A percentile compares a stretch with the other conserved stretches of the same genome.
Evolutionary conservation across 2,113 vertebrate species (phyloP).

Genomic region (Entomyzon cyanotis): DNA sequence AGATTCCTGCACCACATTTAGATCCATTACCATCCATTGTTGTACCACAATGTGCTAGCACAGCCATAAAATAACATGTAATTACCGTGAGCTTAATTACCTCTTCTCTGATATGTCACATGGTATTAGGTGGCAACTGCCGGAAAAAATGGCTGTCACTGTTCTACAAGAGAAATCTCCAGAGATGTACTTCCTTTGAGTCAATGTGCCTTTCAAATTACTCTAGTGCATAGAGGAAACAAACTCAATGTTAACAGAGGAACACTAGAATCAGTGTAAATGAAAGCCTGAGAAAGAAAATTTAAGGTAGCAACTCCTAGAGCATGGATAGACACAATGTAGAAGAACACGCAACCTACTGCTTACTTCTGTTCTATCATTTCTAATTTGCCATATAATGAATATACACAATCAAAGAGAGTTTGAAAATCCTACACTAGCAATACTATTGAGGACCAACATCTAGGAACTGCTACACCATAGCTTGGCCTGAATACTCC

Average conservation of each 20-base stretch:
- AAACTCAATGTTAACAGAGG: not conserved
- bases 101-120: not conserved
- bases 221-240: not conserved
- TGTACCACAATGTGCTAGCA: rapidly evolving
- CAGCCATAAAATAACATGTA: not conserved
- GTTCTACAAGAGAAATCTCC: not conserved
- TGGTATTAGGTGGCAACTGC: not conserved
- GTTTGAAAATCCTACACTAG: not conserved
- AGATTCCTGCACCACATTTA: not conserved
- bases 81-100: not conserved
- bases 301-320: not conserved
- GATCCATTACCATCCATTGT: not conserved
- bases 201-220: not conserved
- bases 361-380: not conserved
- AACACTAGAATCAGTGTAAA: not conserved
- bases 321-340: not conserved
- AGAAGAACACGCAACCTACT: not conserved
- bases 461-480: not conserved
- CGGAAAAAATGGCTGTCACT: not conserved
- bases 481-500: not conserved
- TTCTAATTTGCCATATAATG: not conserved
- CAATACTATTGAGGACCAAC: not conserved
- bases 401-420: not conserved
- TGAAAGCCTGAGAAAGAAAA: not conserved
- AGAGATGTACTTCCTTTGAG: not conserved